Evolutionary conservation across 2,113 vertebrate species (phyloP).

Genomic region (Ochotona princeps): DNA sequence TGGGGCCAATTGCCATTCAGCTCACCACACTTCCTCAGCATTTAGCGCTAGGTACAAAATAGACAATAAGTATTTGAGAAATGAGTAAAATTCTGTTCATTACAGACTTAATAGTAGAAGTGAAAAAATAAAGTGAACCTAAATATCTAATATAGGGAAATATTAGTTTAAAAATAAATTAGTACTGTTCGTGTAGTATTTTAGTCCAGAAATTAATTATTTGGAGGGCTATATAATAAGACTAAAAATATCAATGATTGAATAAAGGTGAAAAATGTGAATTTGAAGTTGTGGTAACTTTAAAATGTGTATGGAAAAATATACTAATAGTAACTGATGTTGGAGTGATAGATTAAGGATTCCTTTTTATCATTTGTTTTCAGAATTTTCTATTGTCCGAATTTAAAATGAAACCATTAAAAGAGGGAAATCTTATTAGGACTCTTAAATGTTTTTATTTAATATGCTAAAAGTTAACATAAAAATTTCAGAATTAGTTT

Average conservation of each 20-base stretch:
- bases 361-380: slow-evolving; percentile 20
- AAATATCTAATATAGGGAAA: slow-evolving; percentile 16
- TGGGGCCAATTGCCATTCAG: neutral
- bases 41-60: neutral
- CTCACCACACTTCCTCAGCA: neutral
- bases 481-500: slow-evolving; percentile 77
- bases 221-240: neutral
- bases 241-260: slow-evolving; percentile 53
- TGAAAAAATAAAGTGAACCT: slow-evolving; percentile 30
- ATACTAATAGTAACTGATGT: slow-evolving; percentile 19
- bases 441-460: slow-evolving; percentile 55
- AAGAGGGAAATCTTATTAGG: neutral
- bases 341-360: neutral
- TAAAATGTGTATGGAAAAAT: slow-evolving; percentile 48
- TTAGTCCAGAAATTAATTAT: slow-evolving; percentile 40
- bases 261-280: slow-evolving; percentile 49
- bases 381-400: neutral
- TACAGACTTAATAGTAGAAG: slow-evolving; percentile 26
- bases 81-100: neutral
- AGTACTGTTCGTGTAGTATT: neutral
- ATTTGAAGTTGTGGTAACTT: slow-evolving; percentile 32
- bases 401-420: slow-evolving; percentile 39
- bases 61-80: neutral
- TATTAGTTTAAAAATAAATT: slow-evolving; percentile 30
- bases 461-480: slow-evolving; percentile 59